Conservation (phyloP, 37 sponge, comb jelly and placozoan species). For the Halichondria panicea region DNA sequence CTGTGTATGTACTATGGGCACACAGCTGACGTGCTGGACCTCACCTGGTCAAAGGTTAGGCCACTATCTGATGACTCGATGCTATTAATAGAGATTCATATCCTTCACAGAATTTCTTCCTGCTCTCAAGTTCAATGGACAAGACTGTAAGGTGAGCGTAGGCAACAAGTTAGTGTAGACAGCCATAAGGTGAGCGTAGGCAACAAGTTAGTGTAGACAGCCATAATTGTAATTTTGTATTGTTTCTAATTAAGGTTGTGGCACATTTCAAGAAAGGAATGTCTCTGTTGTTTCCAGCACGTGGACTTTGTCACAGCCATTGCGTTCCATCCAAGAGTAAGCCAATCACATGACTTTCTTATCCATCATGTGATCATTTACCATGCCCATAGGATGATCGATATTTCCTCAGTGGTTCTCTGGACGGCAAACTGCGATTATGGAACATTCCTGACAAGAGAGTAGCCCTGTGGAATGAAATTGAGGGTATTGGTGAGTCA, state of each 20-base stretch:
- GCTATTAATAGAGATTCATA: not conserved
- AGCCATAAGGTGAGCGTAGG: not conserved
- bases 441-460: conserved; percentile 98
- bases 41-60: conserved; percentile 91
- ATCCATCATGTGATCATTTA: not conserved
- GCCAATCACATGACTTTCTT: not conserved
- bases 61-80: not conserved
- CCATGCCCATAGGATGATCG: conserved; percentile 80
- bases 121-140: conserved; percentile 93
- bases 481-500: conserved; percentile 82
- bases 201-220: not conserved
- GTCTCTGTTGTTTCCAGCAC: conserved; percentile 94
- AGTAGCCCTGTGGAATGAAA: conserved; percentile 96
- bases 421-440: conserved; percentile 90
- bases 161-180: not conserved
- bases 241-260: conserved; percentile 61
- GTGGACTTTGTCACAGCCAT: conserved; percentile 95
- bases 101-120: conserved; percentile 82
- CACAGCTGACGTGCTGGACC: conserved; percentile 83
- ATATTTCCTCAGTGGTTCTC: conserved; percentile 93
- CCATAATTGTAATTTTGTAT: no score
- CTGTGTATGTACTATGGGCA: conserved; percentile 85
- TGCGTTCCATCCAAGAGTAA: conserved; percentile 91
- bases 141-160: conserved; percentile 84
- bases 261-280: conserved; percentile 91